Base-by-base conservation (phyloP, 2,113 vertebrate genomes). In the Peucedramus taeniatus region DNA sequence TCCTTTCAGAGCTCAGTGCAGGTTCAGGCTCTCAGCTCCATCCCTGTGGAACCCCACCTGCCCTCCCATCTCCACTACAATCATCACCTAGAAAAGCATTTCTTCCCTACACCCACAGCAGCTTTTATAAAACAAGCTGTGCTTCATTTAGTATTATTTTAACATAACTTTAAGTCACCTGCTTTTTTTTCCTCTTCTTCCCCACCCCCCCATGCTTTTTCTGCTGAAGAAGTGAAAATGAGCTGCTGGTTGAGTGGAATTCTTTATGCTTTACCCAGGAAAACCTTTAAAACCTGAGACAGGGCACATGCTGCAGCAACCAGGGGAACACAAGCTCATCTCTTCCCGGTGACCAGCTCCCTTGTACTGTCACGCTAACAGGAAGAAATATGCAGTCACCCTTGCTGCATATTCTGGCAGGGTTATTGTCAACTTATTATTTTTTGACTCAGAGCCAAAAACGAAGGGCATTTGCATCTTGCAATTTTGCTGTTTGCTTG, bases 401-500 rank as follows among this genome's bases (percentile, higher is more conserved):
- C 94, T 94, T 94, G 93, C 93, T 95, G 93, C 92, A 94, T 76
- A 80, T 86, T 87, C 94, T 96, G 94, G 87, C 92, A 95, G 96
- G 89, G 90, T 95, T 97, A 86, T 87, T 90, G 91, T 96, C 93
- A 96, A 96, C 93, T 96, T 96, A 68, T 94, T 94, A 92, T 88
- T 91, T 92, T 89, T 96, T 97, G 96, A 94, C 79, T 91, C 66
- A 0, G 83, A 94, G 95, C 96, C 96, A 97, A 80, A 95, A 95
- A 68, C 8, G 83, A 97, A 95, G 93, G 95, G 70, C 91, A 94
- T 96, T 97, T 97, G 95, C 96, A 96, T 97, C 96, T 96, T 96
- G 94, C 97, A 96, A 64, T 90, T 97, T 96, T 94, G 96, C 96
- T 94, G 75, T 92, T 93, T 89, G 82, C 94, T 94, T 91, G 92